These are phyloP conservation scores for Xestia rhomboidea DNA, from an alignment of 2,888 invertebrate species.

Conservation along the genomic window DNA sequence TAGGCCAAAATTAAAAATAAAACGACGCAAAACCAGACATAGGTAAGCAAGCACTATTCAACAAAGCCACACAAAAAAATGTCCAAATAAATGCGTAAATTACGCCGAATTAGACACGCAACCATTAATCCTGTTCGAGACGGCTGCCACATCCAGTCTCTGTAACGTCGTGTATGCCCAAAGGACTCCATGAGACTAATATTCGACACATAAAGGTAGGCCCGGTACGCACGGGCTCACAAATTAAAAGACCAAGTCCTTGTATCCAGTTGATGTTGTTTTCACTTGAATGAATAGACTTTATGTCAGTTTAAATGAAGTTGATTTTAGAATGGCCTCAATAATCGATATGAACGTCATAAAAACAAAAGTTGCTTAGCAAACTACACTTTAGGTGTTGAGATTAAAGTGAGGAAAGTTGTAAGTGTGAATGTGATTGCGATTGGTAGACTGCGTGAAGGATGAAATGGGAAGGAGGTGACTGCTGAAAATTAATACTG, in stretches of 20 bases:
- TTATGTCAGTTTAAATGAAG: background rate
- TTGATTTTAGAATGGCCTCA: background rate
- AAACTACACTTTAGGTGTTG: background rate
- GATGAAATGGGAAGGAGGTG: background rate
- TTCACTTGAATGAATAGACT: background rate
- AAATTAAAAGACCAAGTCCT: slow-evolving; percentile 62
- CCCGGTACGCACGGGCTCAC: slow-evolving; percentile 48
- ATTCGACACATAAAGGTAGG: slow-evolving; percentile 70
- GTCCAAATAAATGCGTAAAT: slow-evolving; percentile 29
- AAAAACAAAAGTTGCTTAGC: background rate
- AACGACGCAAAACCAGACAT: background rate
- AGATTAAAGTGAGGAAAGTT: background rate
- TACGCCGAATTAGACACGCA: slow-evolving; percentile 29
- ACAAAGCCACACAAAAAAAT: slow-evolving; percentile 11
- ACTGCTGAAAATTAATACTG: background rate
- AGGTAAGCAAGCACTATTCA: background rate
- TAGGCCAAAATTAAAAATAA: background rate
- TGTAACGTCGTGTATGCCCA: slow-evolving; percentile 61
- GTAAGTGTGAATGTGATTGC: background rate
- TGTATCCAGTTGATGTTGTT: background rate
- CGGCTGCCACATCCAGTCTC: slow-evolving; percentile 50
- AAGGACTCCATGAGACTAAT: slow-evolving; percentile 70
- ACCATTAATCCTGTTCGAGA: slow-evolving; percentile 50
- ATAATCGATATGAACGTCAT: background rate
- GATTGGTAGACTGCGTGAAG: background rate